Evolutionary conservation across 2,888 invertebrate species (phyloP), one percentile per base, ranked within the genome.

Genomic region (Agonum fuliginosum): DNA sequence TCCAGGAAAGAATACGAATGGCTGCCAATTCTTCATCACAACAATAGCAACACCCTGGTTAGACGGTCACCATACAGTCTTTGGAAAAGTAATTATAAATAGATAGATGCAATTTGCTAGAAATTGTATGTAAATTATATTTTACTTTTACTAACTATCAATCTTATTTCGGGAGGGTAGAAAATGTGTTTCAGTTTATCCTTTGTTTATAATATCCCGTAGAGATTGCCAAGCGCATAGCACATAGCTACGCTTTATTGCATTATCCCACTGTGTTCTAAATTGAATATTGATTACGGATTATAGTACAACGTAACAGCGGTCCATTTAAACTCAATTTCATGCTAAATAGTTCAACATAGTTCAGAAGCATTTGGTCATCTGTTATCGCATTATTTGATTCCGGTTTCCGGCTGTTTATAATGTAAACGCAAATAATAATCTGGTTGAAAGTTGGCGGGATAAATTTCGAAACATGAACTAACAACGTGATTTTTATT

Each of bases 21-120:
- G 97, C 2, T 97, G 96, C 81, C 98, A 98, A 87, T 98, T 98
- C 87, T 94, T 97, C 86, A 95, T 98, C 82, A 97, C 96, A n/a
- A 94, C 95, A 0, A 91, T 93, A 79, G 91, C 93, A 12, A 94
- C 97, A 0, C 93, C 94, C 0, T 97, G 97, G 97, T 87, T 98
- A 79, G 95, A 98, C 87, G 94, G 94, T 48, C 91, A 93, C 79
- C 96, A 98, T 84, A 95, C 95, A 0, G 93, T 96, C 14, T 95
- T 97, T 86, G 97, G 97, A 83, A 97, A 94, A 89, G 96, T 95
- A 84, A 81, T 3, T 67, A 41, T 67, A 67, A 67, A 24, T 41
- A 67, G 22, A 22, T 67, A 67, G 43, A n/a, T 12, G n/a, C n/a
- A 12, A 24, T 14, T 34, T 62, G 37, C 62, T 34, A 34, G 3